Conservation (phyloP, 2,888 invertebrate species). For the Nymphalis polychloros region DNA sequence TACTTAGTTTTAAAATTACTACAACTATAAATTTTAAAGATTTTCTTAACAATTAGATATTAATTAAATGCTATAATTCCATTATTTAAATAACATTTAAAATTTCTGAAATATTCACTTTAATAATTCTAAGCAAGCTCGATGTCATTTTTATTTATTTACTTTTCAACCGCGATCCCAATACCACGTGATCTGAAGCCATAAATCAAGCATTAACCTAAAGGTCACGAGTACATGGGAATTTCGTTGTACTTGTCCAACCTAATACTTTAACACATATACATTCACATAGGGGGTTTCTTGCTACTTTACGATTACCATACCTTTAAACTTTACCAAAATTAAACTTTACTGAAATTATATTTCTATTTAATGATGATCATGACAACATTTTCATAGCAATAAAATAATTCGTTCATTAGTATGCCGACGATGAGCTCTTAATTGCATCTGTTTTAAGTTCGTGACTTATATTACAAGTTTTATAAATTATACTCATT, state of each 20-base stretch:
- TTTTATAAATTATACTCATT: conserved; percentile 42
- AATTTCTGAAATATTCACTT: too few relatives aligned
- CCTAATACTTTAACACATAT: conserved; percentile 28
- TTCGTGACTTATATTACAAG: conserved; percentile 67
- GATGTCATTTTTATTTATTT: conserved; percentile 17
- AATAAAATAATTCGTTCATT: conserved; percentile 53
- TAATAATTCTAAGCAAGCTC: neutral
- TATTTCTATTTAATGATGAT: conserved; percentile 5
- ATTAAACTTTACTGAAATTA: too few relatives aligned
- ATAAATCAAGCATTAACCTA: conserved; percentile 38
- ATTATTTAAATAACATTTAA: neutral
- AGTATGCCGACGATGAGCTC: conserved; percentile 67
- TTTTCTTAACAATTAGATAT: too few relatives aligned
- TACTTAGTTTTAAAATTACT: too few relatives aligned
- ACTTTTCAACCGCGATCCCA: conserved; percentile 29
- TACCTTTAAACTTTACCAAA: neutral
- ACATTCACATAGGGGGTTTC: conserved; percentile 18
- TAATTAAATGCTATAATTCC: too few relatives aligned
- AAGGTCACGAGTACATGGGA: conserved; percentile 36
- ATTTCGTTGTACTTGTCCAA: conserved; percentile 27
- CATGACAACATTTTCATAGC: conserved; percentile 13
- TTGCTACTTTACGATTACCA: conserved; percentile 22
- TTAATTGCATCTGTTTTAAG: conserved; percentile 64
- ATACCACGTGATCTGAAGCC: conserved; percentile 38
- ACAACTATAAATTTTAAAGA: too few relatives aligned